These are phyloP conservation scores for Drosophila hydei DNA, from an alignment of 1,140 invertebrate genomes.

Conservation along the genomic window DNA sequence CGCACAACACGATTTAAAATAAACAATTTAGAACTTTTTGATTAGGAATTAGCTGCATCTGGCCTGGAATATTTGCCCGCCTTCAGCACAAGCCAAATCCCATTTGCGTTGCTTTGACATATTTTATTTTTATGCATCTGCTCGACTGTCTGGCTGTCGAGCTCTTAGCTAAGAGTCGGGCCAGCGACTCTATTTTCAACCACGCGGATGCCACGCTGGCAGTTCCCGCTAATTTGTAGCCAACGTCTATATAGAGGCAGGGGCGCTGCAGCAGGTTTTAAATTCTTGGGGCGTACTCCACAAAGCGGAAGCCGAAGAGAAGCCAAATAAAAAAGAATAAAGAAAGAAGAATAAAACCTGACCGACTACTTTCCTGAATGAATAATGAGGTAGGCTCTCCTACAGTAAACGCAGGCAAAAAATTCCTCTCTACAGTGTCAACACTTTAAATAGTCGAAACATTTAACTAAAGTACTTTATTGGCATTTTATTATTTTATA, in stretches of 20 bases:
- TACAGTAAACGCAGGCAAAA: slow-evolving; percentile 22
- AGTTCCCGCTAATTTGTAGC: slow-evolving; percentile 76
- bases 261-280: slow-evolving; percentile 37
- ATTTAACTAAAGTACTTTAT: no score
- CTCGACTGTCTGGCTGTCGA: slow-evolving; percentile 47
- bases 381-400: slow-evolving; percentile 66
- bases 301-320: slow-evolving; percentile 51
- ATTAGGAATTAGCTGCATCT: slow-evolving; percentile 27
- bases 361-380: slow-evolving; percentile 66
- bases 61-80: slow-evolving; percentile 8
- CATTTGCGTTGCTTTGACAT: slow-evolving; percentile 61
- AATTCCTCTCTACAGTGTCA: slow-evolving; percentile 10
- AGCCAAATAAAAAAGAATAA: slow-evolving; percentile 17
- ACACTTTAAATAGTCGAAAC: slow-evolving; percentile 10
- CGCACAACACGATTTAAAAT: not conserved
- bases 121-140: slow-evolving; percentile 67
- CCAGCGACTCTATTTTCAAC: slow-evolving; percentile 45
- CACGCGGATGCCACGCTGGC: slow-evolving; percentile 50
- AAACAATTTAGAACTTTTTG: slow-evolving; percentile 13
- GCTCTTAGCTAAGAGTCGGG: slow-evolving; percentile 23
- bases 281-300: slow-evolving; percentile 53
- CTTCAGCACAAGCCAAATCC: slow-evolving; percentile 41
- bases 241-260: slow-evolving; percentile 6
- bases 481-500: no score
- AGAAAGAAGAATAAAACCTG: slow-evolving; percentile 37